Conservation (phyloP, 2,797 vertebrate genomes). For the Gallinago solitaria region DNA sequence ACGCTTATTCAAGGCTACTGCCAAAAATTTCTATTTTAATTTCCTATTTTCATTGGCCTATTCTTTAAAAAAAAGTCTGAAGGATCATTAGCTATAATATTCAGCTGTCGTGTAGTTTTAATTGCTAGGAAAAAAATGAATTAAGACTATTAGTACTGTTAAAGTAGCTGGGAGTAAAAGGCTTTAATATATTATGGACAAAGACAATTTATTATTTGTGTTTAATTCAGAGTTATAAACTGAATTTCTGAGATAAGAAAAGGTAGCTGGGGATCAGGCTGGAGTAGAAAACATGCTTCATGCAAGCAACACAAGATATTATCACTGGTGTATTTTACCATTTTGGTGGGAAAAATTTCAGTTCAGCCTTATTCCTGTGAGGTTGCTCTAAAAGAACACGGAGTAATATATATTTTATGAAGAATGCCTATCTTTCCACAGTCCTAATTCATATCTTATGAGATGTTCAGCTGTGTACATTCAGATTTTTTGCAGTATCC, state of each 20-base stretch:
- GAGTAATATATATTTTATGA: conserved; percentile 1
- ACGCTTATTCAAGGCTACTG: background rate
- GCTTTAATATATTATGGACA: background rate
- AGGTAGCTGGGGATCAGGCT: background rate
- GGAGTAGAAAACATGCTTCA: background rate
- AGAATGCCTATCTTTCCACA: background rate
- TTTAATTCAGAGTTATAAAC: background rate
- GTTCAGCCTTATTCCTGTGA: background rate
- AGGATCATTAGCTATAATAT: background rate
- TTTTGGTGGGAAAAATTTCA: background rate
- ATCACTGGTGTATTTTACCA: background rate
- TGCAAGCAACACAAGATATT: background rate
- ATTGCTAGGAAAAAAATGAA: background rate
- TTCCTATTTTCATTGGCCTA: background rate
- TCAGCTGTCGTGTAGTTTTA: background rate
- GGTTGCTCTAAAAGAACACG: background rate
- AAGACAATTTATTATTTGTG: background rate
- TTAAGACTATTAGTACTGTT: background rate
- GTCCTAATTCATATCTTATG: background rate
- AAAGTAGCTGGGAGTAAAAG: background rate
- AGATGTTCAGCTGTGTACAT: background rate
- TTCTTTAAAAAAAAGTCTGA: background rate
- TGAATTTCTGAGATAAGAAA: background rate
- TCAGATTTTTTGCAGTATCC: background rate
- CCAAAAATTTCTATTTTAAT: background rate